Evolutionary conservation across 2,797 vertebrate species (phyloP), one percentile per base, ranked within the genome.

Genomic region (Vipera latastei): DNA sequence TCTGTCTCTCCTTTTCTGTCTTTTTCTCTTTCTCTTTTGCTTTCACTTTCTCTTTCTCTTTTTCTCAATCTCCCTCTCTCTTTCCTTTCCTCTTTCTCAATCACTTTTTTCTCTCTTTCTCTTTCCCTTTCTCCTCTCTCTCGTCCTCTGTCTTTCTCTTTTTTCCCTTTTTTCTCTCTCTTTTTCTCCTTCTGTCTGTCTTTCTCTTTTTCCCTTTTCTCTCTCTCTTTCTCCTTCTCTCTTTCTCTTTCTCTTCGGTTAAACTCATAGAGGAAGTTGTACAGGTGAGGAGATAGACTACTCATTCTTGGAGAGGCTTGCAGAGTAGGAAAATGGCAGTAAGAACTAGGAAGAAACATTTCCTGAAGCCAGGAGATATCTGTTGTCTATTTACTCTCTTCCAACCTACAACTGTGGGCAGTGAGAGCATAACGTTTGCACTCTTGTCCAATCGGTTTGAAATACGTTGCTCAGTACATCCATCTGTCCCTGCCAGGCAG

Each of bases 401-500:
- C 60, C 22, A 56, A 26, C 16, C 89, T 86, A 0, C 0, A 91
- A 83, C 20, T 25, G 8, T 51, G 89, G 88, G 92, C 85, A 92
- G 93, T 32, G 0, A n/a, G 94, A 89, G 2, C 22, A 26, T 88
- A 65, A 0, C 0, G 59, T 92, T 73, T 88, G 92, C 11, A 3
- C 51, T 89, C 88, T 56, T 63, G 2, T 88, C 94, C 59, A 6
- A 94, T 93, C 89, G 53, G 0, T 4, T 26, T 60, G 28, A 4
- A 93, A 0, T 12, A 26, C 96, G 94, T 95, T 92, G 92, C 92
- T 96, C 95, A 94, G 86, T 2, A 44, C 93, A 94, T 55, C 95
- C 96, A 96, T 96, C 96, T 96, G 96, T 96, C 96, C 96, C 96
- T 96, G 96, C 96, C 96, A 96, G 94, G 95, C 0, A 13, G 94